phyloP scores from a whole-genome alignment of 2,888 invertebrate genomes.

The Drosophila algonquin region DNA sequence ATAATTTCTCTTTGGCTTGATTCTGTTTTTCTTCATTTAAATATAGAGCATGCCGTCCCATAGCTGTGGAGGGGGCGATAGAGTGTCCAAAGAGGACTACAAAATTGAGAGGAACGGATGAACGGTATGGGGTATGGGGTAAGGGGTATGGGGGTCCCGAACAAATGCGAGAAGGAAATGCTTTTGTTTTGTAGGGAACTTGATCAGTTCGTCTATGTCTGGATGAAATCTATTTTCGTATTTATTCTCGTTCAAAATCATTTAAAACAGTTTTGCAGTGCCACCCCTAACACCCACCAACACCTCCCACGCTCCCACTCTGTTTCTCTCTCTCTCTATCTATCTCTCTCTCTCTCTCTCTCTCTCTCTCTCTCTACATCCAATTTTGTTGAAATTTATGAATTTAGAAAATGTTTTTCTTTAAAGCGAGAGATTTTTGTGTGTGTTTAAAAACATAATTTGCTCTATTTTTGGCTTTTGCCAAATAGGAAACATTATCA shows the following conservation, averaged over 20 bases:
- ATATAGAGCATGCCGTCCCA: slow-evolving; percentile 32
- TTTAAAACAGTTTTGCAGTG: slow-evolving; percentile 64
- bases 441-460: slow-evolving; percentile 41
- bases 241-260: slow-evolving; percentile 45
- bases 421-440: slow-evolving; percentile 4
- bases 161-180: background rate
- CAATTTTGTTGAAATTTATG: slow-evolving; percentile 58
- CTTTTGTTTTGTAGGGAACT: slow-evolving; percentile 36
- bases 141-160: background rate
- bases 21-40: slow-evolving; percentile 42
- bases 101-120: background rate
- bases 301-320: background rate
- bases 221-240: slow-evolving; percentile 22
- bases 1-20: slow-evolving; percentile 30
- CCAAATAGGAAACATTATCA: slow-evolving; percentile 65
- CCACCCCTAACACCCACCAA: slow-evolving; percentile 31
- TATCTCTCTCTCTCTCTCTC: background rate
- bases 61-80: background rate
- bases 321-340: background rate
- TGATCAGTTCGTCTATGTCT: slow-evolving; percentile 49
- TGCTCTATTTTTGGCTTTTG: slow-evolving; percentile 59
- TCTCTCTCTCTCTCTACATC: background rate
- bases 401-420: slow-evolving; percentile 58
- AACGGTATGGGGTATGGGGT: background rate
- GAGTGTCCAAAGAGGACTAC: slow-evolving; percentile 5